Conservation (phyloP, 2,888 invertebrate genomes). For the Caenorhabditis sinica region DNA sequence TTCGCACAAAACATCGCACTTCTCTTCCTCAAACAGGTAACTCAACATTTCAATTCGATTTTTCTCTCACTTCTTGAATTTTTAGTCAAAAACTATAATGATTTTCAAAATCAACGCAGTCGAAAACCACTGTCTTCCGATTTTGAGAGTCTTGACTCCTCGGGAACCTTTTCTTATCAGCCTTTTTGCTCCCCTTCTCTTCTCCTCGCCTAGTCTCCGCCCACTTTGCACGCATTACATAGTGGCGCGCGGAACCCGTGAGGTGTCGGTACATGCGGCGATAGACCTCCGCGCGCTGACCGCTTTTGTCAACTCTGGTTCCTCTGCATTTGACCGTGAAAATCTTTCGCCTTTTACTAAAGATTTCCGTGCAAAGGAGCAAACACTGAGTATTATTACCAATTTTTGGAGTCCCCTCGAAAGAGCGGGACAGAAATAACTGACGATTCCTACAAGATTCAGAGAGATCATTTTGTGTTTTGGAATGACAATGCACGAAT, state of each 20-base stretch:
- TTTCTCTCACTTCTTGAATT: not conserved
- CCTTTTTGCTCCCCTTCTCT: not conserved
- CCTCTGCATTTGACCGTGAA: constrained; percentile 78
- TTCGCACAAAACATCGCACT: constrained; percentile 48
- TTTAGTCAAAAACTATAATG: too few relatives aligned
- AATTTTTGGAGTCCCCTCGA: constrained; percentile 74
- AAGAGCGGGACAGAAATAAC: constrained; percentile 71
- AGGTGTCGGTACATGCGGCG: constrained; percentile 38
- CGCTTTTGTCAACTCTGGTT: constrained; percentile 18
- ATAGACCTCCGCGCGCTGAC: not conserved
- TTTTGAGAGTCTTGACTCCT: not conserved
- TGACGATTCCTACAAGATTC: not conserved
- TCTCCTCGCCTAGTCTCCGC: not conserved
- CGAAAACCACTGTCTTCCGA: too few relatives aligned
- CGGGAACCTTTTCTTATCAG: not conserved
- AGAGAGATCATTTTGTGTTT: not conserved
- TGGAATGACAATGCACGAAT: too few relatives aligned
- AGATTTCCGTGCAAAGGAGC: constrained; percentile 82
- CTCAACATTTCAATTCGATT: not conserved
- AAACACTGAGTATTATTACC: constrained; percentile 63
- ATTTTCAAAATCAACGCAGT: too few relatives aligned
- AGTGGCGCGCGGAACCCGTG: constrained; percentile 51
- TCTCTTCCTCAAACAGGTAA: constrained; percentile 40
- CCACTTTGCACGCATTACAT: constrained; percentile 4
- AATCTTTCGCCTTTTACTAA: constrained; percentile 83